Conservation (phyloP, 1,140 invertebrate species). For the Drosophila pandora region DNA sequence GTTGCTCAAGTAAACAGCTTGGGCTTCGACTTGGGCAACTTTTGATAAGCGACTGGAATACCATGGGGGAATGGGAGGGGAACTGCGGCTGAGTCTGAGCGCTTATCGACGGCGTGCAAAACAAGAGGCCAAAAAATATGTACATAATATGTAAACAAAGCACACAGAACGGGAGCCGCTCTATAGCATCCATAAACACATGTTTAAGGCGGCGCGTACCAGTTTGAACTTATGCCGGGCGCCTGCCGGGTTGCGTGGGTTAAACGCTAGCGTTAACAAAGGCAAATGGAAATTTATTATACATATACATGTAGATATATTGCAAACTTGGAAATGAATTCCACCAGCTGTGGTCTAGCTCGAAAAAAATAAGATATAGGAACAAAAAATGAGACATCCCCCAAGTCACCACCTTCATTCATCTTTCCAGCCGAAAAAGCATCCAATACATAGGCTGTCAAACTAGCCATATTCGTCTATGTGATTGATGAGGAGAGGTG, state of each 20-base stretch:
- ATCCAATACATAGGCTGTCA: constrained; percentile 6
- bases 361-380: constrained; percentile 22
- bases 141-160: constrained; percentile 78
- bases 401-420: constrained; percentile 14
- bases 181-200: constrained; percentile 63
- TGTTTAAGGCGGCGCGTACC: constrained; percentile 68
- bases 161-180: constrained; percentile 17
- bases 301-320: constrained; percentile 75
- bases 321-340: constrained; percentile 72
- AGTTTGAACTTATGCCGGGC: constrained; percentile 60
- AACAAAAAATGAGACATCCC: constrained; percentile 1
- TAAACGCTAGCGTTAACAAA: constrained; percentile 26
- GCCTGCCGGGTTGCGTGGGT: constrained; percentile 31
- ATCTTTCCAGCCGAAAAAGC: constrained; percentile 12
- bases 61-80: background rate
- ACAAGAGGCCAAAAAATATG: constrained; percentile 80
- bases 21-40: constrained; percentile 61
- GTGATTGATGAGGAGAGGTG: constrained; percentile 29
- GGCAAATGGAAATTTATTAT: constrained; percentile 77
- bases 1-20: constrained; percentile 80
- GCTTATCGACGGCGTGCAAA: constrained; percentile 74
- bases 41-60: constrained; percentile 65
- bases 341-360: constrained; percentile 45
- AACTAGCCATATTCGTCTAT: constrained; percentile 31
- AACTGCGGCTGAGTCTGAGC: constrained; percentile 1